phyloP scores from a whole-genome alignment of 2,888 invertebrate genomes.

The Agriopis marginaria region DNA sequence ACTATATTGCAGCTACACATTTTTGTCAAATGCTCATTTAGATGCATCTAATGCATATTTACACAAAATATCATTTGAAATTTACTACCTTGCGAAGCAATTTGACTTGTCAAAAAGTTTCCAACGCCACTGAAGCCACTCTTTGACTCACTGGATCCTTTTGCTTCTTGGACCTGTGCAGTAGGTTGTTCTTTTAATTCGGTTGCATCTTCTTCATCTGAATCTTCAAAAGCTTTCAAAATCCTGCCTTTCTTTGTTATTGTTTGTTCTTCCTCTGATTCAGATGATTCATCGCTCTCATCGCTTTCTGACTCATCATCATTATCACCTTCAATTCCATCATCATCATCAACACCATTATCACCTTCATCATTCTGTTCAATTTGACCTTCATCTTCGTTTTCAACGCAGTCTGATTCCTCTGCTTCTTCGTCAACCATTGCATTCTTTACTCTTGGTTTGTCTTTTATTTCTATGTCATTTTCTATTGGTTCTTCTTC shows the following conservation, averaged over 20 bases:
- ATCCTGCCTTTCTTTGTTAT: constrained; percentile 75
- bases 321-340: constrained; percentile 55
- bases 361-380: constrained; percentile 42
- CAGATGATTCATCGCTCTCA: constrained; percentile 62
- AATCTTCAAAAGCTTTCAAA: constrained; percentile 81
- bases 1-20: too few relatives aligned
- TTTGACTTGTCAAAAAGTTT: constrained; percentile 41
- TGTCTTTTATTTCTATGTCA: constrained; percentile 69
- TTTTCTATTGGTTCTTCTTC: constrained; percentile 73
- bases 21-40: too few relatives aligned
- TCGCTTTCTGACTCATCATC: constrained; percentile 58
- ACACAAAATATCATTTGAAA: background rate
- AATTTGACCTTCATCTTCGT: constrained; percentile 41
- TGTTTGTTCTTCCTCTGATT: constrained; percentile 61
- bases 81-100: constrained; percentile 66
- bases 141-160: constrained; percentile 24
- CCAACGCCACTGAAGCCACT: constrained; percentile 11
- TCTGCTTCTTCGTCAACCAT: constrained; percentile 83
- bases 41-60: too few relatives aligned
- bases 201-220: constrained; percentile 71
- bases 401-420: constrained; percentile 75
- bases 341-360: constrained; percentile 59
- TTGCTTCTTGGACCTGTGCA: constrained; percentile 16
- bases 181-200: constrained; percentile 1
- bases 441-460: constrained; percentile 72